These are phyloP conservation scores for Uropsilus gracilis DNA, from an alignment of 2,113 vertebrate species.

Conservation along the genomic window DNA sequence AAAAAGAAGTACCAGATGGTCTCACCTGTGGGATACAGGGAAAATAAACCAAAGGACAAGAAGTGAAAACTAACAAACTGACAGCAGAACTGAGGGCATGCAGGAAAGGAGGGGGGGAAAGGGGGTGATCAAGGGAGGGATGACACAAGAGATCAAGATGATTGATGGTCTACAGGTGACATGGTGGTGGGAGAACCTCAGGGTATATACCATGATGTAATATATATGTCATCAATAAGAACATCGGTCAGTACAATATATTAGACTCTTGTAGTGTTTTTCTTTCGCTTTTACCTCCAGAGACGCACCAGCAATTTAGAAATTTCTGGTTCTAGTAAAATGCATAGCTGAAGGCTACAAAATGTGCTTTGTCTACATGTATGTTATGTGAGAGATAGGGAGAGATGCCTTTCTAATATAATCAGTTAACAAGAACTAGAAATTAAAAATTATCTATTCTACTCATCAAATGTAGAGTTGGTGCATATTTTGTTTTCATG, in stretches of 20 bases:
- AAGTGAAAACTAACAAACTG: no score
- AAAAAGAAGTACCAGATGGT: no score
- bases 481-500: conserved; percentile 13
- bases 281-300: conserved; percentile 15
- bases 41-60: no score
- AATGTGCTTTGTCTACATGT: neutral
- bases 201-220: no score
- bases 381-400: neutral
- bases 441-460: conserved; percentile 43
- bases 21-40: no score
- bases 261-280: neutral
- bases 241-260: neutral
- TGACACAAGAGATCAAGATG: no score
- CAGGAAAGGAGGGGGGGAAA: no score
- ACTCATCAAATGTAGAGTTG: neutral
- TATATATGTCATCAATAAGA: neutral
- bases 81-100: no score
- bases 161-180: no score
- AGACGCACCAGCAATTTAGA: conserved; percentile 1
- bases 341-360: neutral
- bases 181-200: no score
- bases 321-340: neutral
- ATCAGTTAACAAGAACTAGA: neutral
- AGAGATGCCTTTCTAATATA: neutral
- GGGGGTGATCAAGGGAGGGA: no score